These are phyloP conservation scores for Tapirus indicus DNA, from an alignment of 2,797 vertebrate genomes.

Conservation along the genomic window DNA sequence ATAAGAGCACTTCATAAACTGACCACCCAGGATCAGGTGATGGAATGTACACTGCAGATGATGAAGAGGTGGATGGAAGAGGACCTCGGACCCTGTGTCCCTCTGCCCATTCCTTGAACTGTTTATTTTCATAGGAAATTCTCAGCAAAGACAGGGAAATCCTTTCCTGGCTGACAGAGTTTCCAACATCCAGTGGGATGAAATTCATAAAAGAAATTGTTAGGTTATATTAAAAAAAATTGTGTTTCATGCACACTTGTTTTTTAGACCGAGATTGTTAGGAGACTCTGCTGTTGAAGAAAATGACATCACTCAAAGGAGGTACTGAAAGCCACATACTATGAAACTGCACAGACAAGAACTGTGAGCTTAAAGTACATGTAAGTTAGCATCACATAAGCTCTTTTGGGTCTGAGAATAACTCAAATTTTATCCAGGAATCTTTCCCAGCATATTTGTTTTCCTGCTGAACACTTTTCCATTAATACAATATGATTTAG, in stretches of 20 bases:
- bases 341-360: not conserved
- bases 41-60: not conserved
- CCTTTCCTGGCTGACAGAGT: not conserved
- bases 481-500: not conserved
- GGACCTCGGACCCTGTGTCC: rapidly evolving
- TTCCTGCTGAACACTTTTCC: not conserved
- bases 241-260: not conserved
- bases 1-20: not conserved
- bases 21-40: not conserved
- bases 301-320: not conserved
- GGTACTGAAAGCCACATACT: not conserved
- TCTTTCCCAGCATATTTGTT: not conserved
- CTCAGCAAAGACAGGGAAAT: not conserved
- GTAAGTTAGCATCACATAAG: not conserved
- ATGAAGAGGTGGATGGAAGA: not conserved
- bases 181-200: not conserved
- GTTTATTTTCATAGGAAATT: not conserved
- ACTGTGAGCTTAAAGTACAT: not conserved
- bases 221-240: not conserved
- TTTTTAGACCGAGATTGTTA: not conserved
- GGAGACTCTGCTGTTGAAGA: not conserved
- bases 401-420: not conserved
- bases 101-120: not conserved
- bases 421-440: not conserved
- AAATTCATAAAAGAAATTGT: not conserved